Conservation (phyloP, 2,888 invertebrate genomes). For the Xanthia togata region DNA sequence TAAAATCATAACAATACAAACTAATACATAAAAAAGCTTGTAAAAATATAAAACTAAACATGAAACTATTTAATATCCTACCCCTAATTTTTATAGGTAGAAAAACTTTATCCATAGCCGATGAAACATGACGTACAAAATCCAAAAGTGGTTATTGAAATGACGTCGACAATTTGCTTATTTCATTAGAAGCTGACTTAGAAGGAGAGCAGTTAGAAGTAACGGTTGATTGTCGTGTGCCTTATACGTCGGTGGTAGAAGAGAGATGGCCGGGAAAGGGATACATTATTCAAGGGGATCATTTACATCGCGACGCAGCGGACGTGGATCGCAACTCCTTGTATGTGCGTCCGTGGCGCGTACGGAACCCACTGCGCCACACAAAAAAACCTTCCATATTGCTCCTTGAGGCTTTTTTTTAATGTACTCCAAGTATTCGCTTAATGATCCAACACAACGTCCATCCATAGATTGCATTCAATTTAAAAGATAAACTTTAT, state of each 20-base stretch:
- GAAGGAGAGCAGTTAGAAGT: conserved; percentile 83
- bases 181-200: conserved; percentile 73
- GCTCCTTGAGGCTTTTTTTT: conserved; percentile 83
- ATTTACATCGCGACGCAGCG: conserved; percentile 87
- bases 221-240: conserved; percentile 86
- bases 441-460: conserved; percentile 81
- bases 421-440: conserved; percentile 78
- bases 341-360: conserved; percentile 82
- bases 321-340: conserved; percentile 86
- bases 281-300: conserved; percentile 90
- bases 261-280: conserved; percentile 85
- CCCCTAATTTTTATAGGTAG: not conserved
- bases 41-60: not conserved
- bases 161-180: conserved; percentile 64
- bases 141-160: conserved; percentile 63
- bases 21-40: not conserved
- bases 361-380: conserved; percentile 80
- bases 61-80: too few relatives aligned
- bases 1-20: not conserved
- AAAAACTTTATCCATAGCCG: not conserved
- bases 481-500: conserved; percentile 75
- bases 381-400: conserved; percentile 86
- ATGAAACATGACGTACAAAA: conserved; percentile 7
- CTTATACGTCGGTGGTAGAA: conserved; percentile 84
- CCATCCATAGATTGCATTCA: conserved; percentile 78